A percentile compares a stretch with the other conserved stretches of the same genome.
These are phyloP conservation scores for Magallana gigas DNA, from an alignment of 1,140 invertebrate species.

Conservation along the genomic window DNA sequence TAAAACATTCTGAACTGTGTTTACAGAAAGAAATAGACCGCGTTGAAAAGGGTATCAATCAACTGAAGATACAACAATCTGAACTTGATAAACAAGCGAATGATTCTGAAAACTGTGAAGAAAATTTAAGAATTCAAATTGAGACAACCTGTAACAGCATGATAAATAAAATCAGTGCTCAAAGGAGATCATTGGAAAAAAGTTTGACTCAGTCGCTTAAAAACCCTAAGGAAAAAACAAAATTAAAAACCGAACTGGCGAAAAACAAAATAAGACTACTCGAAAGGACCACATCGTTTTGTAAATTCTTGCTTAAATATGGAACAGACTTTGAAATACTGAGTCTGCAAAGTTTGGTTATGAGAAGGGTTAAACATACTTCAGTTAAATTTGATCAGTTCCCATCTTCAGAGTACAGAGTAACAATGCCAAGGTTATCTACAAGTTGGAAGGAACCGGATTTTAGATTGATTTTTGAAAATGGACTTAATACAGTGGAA, in stretches of 20 bases:
- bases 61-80: neutral
- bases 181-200: neutral
- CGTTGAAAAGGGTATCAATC: neutral
- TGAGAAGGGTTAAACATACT: neutral
- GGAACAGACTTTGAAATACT: constrained; percentile 20
- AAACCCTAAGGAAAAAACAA: neutral
- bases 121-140: neutral
- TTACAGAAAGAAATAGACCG: neutral
- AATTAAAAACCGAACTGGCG: neutral
- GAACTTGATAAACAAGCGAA: neutral
- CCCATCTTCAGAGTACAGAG: neutral
- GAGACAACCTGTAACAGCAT: neutral
- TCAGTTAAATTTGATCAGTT: neutral
- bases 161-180: neutral
- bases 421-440: neutral
- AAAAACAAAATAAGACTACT: neutral
- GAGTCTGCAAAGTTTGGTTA: neutral
- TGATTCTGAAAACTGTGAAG: neutral
- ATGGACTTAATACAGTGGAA: neutral
- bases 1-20: neutral
- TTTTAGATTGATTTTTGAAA: neutral
- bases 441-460: neutral
- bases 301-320: neutral
- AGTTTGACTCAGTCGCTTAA: neutral
- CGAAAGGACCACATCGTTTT: neutral